Evolutionary conservation across 2,113 vertebrate species (phyloP).

Genomic region (Numenius arquata): DNA sequence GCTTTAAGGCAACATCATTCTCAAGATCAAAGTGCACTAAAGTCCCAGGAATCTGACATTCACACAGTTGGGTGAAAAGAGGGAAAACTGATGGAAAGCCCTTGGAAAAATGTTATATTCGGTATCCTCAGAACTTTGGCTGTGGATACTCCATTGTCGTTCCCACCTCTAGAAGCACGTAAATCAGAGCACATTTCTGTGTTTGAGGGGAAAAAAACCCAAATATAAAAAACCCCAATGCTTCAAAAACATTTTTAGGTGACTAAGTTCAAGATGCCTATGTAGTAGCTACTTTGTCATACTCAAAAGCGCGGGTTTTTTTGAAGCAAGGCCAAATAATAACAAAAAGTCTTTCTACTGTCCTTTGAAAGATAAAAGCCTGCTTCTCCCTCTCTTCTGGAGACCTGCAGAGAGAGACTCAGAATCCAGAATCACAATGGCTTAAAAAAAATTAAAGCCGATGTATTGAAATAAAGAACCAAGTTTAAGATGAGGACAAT

Average conservation of each 20-base stretch:
- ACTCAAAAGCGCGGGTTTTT: not conserved
- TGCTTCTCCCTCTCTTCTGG: not conserved
- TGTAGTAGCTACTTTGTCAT: not conserved
- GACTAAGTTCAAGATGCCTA: not conserved
- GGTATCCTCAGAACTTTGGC: not conserved
- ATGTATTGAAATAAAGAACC: not conserved
- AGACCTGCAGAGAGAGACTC: not conserved
- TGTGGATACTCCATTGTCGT: fast-evolving
- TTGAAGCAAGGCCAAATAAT: constrained; percentile 15
- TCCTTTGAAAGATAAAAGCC: constrained; percentile 3
- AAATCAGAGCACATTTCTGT: not conserved
- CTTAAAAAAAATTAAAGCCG: not conserved
- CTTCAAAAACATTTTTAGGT: not conserved
- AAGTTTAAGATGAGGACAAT: not conserved
- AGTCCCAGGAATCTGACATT: not conserved
- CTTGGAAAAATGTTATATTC: not conserved
- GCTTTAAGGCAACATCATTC: not conserved
- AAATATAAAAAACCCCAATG: not conserved
- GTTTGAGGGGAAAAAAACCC: not conserved
- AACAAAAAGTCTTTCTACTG: constrained; percentile 5
- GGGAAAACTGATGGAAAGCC: not conserved
- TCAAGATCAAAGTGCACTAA: not conserved
- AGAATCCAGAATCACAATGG: not conserved
- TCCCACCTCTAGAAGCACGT: fast-evolving
- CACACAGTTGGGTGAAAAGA: not conserved